A percentile compares a stretch with the other conserved stretches of the same genome.
Evolutionary conservation across 2,113 vertebrate species (phyloP).

Genomic region (Upupa epops): DNA sequence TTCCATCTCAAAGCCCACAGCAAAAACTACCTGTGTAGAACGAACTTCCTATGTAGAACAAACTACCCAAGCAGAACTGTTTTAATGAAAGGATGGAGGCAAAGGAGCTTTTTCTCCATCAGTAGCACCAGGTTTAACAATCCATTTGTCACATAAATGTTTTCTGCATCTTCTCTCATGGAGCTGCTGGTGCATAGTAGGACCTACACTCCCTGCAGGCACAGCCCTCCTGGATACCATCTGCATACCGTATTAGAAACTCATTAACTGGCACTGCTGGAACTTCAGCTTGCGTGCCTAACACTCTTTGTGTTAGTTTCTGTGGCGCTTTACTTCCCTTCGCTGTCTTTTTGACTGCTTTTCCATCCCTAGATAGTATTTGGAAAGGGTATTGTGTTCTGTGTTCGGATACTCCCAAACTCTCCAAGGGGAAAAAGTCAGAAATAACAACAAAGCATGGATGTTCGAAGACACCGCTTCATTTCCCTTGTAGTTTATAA

Average conservation of each 20-base stretch:
- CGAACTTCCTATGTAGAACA: background rate
- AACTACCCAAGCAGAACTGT: background rate
- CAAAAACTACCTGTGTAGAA: background rate
- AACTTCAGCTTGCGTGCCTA: background rate
- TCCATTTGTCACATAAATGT: slow-evolving; percentile 9
- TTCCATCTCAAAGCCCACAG: slow-evolving; percentile 15
- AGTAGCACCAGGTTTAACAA: background rate
- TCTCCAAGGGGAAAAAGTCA: background rate
- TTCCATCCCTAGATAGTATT: background rate
- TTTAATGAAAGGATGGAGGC: slow-evolving; percentile 12
- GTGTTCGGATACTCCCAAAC: background rate
- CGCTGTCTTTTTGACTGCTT: background rate
- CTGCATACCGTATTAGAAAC: background rate
- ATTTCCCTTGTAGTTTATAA: background rate
- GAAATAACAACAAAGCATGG: background rate
- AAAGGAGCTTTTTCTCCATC: background rate
- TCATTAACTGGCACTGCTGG: background rate
- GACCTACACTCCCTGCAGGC: background rate
- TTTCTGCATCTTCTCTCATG: background rate
- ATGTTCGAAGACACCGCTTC: background rate
- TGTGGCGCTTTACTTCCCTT: background rate
- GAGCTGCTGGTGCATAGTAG: background rate
- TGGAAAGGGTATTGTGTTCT: background rate
- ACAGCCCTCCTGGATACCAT: background rate
- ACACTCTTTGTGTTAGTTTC: background rate